phyloP scores from a whole-genome alignment of 2,888 invertebrate genomes.

The Zonitis immaculata region DNA sequence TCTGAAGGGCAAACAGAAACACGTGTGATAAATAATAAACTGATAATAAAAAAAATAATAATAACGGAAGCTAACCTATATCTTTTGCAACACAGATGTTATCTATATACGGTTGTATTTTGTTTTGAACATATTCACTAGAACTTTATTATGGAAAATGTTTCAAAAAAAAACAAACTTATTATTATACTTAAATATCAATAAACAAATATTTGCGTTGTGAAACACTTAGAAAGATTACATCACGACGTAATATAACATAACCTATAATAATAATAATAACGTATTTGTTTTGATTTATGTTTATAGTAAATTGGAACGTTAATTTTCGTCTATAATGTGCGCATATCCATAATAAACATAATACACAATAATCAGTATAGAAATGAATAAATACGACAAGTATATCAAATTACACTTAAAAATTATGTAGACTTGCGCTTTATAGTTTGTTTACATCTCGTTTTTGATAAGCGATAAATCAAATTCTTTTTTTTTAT shows the following conservation, averaged over 20 bases:
- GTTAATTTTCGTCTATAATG: not conserved
- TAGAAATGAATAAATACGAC: not conserved
- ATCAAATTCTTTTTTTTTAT: too few relatives aligned
- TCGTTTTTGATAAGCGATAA: too few relatives aligned
- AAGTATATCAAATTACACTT: not conserved
- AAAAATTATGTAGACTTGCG: too few relatives aligned
- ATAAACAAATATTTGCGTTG: slow-evolving; percentile 32
- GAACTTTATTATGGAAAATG: slow-evolving; percentile 12
- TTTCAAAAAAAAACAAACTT: not conserved
- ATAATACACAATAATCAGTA: not conserved
- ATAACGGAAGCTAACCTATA: slow-evolving; percentile 2
- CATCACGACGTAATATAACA: slow-evolving; percentile 29
- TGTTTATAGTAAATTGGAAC: not conserved
- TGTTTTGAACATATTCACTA: slow-evolving; percentile 5
- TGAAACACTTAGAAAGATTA: slow-evolving; percentile 28
- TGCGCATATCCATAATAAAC: not conserved
- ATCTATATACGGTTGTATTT: not conserved
- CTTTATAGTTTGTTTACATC: too few relatives aligned
- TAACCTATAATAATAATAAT: too few relatives aligned
- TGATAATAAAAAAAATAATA: slow-evolving; percentile 5
- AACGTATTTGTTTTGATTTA: slow-evolving; percentile 25
- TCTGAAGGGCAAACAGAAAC: slow-evolving; percentile 9
- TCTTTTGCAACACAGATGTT: not conserved
- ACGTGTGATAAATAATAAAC: slow-evolving; percentile 13
- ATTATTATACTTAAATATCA: slow-evolving; percentile 21